These are phyloP conservation scores for Saxidomus purpurata DNA, from an alignment of 1,140 invertebrate species.

Conservation along the genomic window DNA sequence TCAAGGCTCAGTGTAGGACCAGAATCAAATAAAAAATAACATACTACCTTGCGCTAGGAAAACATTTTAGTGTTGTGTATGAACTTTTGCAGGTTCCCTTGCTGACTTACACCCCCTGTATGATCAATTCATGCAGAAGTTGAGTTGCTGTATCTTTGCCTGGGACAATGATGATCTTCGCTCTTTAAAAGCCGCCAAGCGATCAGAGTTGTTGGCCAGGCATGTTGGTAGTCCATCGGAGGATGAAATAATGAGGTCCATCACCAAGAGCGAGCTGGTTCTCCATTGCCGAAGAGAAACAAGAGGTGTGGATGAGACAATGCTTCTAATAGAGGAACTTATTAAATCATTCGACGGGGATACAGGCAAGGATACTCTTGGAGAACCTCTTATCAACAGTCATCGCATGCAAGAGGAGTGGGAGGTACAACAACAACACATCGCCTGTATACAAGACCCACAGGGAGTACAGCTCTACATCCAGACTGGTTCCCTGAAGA, in stretches of 20 bases:
- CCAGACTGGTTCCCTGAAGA: conserved; percentile 53
- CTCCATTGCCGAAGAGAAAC: conserved; percentile 70
- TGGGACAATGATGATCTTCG: conserved; percentile 64
- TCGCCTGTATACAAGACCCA: conserved; percentile 77
- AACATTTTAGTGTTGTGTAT: no score
- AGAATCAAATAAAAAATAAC: no score
- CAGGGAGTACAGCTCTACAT: conserved; percentile 68
- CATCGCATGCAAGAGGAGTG: conserved; percentile 64
- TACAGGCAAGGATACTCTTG: conserved; percentile 53
- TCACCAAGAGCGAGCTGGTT: conserved; percentile 62
- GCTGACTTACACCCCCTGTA: conserved; percentile 71
- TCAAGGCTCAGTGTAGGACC: no score
- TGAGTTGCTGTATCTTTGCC: conserved; percentile 73
- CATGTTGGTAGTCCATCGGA: conserved; percentile 47
- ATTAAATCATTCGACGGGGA: background rate
- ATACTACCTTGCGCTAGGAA: no score
- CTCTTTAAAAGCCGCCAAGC: conserved; percentile 68
- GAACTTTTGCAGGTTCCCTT: conserved; percentile 48
- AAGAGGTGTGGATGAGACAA: conserved; percentile 62
- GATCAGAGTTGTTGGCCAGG: conserved; percentile 22
- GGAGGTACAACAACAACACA: conserved; percentile 67
- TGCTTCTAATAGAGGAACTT: conserved; percentile 4
- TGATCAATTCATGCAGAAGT: conserved; percentile 68
- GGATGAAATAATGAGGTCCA: conserved; percentile 7
- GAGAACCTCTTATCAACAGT: conserved; percentile 69